Conservation (phyloP, 1,140 invertebrate species). For the Bombus fervidus region DNA sequence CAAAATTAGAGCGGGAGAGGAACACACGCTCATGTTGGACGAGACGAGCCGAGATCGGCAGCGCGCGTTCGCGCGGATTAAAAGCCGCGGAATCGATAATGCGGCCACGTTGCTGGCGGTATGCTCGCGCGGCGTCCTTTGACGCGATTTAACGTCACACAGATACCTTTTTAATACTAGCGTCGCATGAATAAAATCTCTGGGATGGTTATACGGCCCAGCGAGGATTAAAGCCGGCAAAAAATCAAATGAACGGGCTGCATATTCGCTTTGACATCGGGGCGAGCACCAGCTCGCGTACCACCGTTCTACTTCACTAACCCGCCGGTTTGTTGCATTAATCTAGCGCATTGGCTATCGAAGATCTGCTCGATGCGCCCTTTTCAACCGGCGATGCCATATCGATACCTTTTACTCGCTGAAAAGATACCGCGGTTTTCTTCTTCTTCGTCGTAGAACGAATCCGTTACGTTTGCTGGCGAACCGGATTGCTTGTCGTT, state of each 20-base stretch:
- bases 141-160: constrained; percentile 43
- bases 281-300: constrained; percentile 1
- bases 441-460: not conserved
- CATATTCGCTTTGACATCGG: constrained; percentile 43
- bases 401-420: not conserved
- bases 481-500: not conserved
- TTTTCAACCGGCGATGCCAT: constrained; percentile 1
- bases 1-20: constrained; percentile 13
- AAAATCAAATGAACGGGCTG: constrained; percentile 46
- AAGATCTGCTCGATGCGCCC: constrained; percentile 11
- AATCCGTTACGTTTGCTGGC: constrained; percentile 24
- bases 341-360: constrained; percentile 64
- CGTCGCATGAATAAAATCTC: constrained; percentile 40
- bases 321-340: constrained; percentile 72
- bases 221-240: constrained; percentile 42
- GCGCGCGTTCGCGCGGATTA: constrained; percentile 20
- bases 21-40: not conserved
- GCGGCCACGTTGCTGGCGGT: not conserved
- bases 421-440: constrained; percentile 28
- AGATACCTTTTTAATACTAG: constrained; percentile 22
- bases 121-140: constrained; percentile 19
- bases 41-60: no score
- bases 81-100: constrained; percentile 50
- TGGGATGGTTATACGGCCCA: constrained; percentile 29
- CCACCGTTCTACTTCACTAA: constrained; percentile 68